Percentiles rank a stretch among this genome's conserved stretches.
Conservation (phyloP, 2,888 invertebrate species). For the Drosophila barbarae region DNA sequence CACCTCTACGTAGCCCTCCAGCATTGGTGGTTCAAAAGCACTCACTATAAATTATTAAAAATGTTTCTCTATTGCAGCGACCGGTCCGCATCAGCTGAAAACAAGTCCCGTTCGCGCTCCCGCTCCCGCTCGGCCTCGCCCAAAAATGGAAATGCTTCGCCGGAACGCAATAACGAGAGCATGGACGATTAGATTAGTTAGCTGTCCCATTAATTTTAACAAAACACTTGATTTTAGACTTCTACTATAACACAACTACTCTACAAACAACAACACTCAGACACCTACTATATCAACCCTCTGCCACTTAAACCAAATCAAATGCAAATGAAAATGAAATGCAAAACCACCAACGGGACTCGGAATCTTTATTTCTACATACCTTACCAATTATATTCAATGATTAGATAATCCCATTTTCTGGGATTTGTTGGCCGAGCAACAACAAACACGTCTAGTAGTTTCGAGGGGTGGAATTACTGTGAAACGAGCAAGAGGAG, state of each 20-base stretch:
- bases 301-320: constrained; percentile 37
- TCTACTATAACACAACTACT: constrained; percentile 58
- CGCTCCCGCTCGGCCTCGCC: constrained; percentile 81
- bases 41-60: constrained; percentile 30
- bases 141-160: constrained; percentile 81
- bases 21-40: constrained; percentile 38
- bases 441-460: neutral
- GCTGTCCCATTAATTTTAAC: constrained; percentile 64
- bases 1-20: constrained; percentile 52
- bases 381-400: constrained; percentile 58
- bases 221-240: constrained; percentile 65
- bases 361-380: constrained; percentile 56
- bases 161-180: constrained; percentile 80
- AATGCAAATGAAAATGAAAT: constrained; percentile 17
- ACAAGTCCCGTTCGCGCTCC: constrained; percentile 82
- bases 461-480: constrained; percentile 6
- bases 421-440: constrained; percentile 11
- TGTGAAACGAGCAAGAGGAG: constrained; percentile 7
- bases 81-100: constrained; percentile 85
- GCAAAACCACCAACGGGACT: constrained; percentile 33
- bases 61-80: constrained; percentile 80
- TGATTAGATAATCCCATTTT: constrained; percentile 1
- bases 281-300: constrained; percentile 29
- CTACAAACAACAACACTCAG: constrained; percentile 46
- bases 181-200: constrained; percentile 80